These are phyloP conservation scores for Tetranychus cinnabarinus DNA, from an alignment of 1,140 invertebrate genomes.

Conservation along the genomic window DNA sequence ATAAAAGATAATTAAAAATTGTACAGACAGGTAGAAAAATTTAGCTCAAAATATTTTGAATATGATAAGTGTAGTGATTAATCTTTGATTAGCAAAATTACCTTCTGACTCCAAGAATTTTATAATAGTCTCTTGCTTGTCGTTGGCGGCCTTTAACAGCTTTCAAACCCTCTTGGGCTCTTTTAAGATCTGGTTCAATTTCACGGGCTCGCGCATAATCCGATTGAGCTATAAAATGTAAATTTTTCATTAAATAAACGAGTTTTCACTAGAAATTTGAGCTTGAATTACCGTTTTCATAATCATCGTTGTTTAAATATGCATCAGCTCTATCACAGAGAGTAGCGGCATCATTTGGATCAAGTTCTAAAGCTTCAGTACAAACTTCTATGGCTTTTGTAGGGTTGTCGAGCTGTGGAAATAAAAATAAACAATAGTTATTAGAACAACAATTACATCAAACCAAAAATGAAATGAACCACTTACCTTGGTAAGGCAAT, in stretches of 20 bases:
- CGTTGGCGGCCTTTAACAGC: slow-evolving; percentile 74
- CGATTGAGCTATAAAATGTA: slow-evolving; percentile 38
- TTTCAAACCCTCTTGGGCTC: slow-evolving; percentile 68
- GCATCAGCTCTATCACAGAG: slow-evolving; percentile 81
- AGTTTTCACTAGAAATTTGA: background rate
- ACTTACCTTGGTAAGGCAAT: slow-evolving; percentile 22
- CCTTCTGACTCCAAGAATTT: slow-evolving; percentile 68
- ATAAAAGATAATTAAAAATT: no score
- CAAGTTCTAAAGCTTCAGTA: slow-evolving; percentile 47
- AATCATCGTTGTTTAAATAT: slow-evolving; percentile 66
- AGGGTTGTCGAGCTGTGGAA: slow-evolving; percentile 29
- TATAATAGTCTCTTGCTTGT: slow-evolving; percentile 89
- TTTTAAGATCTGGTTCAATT: slow-evolving; percentile 46
- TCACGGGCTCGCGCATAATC: slow-evolving; percentile 66
- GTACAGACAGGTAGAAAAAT: background rate
- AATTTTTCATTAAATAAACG: background rate
- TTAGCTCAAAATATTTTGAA: background rate
- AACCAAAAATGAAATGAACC: background rate
- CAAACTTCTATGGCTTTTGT: slow-evolving; percentile 46
- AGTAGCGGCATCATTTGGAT: slow-evolving; percentile 42
- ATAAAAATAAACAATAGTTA: background rate
- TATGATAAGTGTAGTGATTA: no score
- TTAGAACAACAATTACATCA: background rate
- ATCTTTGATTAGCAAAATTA: slow-evolving; percentile 12
- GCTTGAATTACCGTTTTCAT: slow-evolving; percentile 48